Evolutionary conservation across 1,140 invertebrate species (phyloP).

Genomic region (Meloidogyne hapla): DNA sequence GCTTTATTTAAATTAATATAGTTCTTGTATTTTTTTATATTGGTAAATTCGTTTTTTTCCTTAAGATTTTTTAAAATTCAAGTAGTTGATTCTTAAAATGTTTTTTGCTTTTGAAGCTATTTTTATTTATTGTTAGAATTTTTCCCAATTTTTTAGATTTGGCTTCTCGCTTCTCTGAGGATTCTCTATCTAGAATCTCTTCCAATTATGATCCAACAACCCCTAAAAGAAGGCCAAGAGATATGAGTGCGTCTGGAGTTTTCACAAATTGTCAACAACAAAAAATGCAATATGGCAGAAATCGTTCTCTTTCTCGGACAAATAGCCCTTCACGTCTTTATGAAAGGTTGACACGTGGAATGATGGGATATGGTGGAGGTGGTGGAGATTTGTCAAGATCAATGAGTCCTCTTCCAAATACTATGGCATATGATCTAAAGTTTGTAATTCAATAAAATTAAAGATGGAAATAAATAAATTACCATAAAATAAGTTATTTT

Average conservation of each 20-base stretch:
- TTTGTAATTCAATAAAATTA: slow-evolving; percentile 13
- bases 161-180: slow-evolving; percentile 20
- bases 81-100: too few relatives aligned
- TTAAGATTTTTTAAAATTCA: too few relatives aligned
- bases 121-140: neutral
- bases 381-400: slow-evolving; percentile 20
- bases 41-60: too few relatives aligned
- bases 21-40: neutral
- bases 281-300: neutral
- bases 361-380: slow-evolving; percentile 5
- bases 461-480: too few relatives aligned
- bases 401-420: slow-evolving; percentile 54
- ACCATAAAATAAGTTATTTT: slow-evolving; percentile 21
- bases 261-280: slow-evolving; percentile 1
- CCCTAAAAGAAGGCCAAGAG: slow-evolving; percentile 11
- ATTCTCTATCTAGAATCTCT: slow-evolving; percentile 16
- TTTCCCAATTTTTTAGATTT: slow-evolving; percentile 8
- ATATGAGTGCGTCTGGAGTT: slow-evolving; percentile 14
- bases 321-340: slow-evolving; percentile 48
- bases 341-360: slow-evolving; percentile 18
- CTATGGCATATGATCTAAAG: slow-evolving; percentile 62
- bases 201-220: slow-evolving; percentile 7
- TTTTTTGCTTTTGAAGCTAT: neutral
- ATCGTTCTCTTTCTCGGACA: slow-evolving; percentile 55
- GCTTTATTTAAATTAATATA: neutral